phyloP scores from a whole-genome alignment of 2,797 vertebrate genomes.

The Tenualosa ilisha region DNA sequence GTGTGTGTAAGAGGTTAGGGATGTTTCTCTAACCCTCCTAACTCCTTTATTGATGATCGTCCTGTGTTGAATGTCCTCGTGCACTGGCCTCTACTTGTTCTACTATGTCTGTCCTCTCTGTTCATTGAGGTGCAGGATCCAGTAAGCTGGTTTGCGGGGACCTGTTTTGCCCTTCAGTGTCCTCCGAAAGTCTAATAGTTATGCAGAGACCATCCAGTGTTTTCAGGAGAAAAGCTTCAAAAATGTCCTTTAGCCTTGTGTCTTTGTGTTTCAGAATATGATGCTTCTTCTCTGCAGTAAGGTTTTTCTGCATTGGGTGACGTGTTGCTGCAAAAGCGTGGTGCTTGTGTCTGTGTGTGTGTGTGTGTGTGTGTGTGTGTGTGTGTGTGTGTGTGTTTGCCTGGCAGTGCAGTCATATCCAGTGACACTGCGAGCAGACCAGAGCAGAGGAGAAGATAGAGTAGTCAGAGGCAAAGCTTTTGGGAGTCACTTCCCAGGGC shows the following conservation, averaged over 20 bases:
- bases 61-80: background rate
- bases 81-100: background rate
- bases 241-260: too few species aligned
- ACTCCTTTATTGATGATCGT: background rate
- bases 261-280: too few species aligned
- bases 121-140: background rate
- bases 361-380: too few species aligned
- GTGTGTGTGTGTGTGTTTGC: too few species aligned
- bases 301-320: background rate
- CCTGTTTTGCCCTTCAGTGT: background rate
- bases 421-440: background rate
- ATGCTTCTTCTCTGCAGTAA: background rate
- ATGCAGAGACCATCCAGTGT: background rate
- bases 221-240: too few species aligned
- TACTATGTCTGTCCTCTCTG: background rate
- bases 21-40: background rate
- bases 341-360: background rate
- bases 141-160: background rate
- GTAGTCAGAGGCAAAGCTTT: background rate
- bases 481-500: background rate
- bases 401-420: background rate
- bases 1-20: background rate
- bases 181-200: background rate
- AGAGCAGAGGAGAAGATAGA: background rate
- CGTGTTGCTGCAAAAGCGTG: background rate